Base-by-base conservation (phyloP, 2,888 invertebrate species). In the Drosophila nr. fundita region DNA sequence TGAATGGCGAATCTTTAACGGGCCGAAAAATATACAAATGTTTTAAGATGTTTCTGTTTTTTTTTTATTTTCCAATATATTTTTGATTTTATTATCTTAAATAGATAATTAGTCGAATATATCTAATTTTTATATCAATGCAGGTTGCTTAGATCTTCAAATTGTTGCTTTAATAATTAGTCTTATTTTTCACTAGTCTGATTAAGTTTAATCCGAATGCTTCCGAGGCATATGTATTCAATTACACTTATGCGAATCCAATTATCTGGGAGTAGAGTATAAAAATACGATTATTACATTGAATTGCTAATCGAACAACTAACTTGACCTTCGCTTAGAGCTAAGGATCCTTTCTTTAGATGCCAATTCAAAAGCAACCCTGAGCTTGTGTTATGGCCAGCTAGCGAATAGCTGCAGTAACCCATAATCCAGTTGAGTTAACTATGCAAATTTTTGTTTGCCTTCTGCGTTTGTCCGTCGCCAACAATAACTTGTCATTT, bases 401-500 rank as follows among this genome's bases (percentile, higher is more conserved):
- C 24, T 32, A 13, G 53, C n/a, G 48, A 24, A 38, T 59, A 52
- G 29, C 57, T 79, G 77, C 80, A 78, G 60, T 64, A 59, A 61
- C 38, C 42, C 60, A 68, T 68, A 68, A 66, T 65, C 36, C 59
- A 57, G 57, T 54, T 53, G 61, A 65, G 54, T 68, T 66, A 62
- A 48, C 73, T 73, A 73, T 63, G 68, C 62, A 73, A 80, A 80
- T 76, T 53, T 65, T 58, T 57, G 53, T 72, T 66, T 53, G 68
- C 38, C 57, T 10, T 40, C 32, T 36, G 36, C 36, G 32, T 52
- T 54, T 55, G 63, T 18, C 18, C 36, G 27, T 38, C 29, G n/a
- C 55, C 55, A 74, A 73, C 78, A 60, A 78, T 83, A 81, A 87
- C 76, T 83, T 89, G 76, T 78, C 78, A 81, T 89, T 84, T 71